Base-by-base conservation (phyloP, 1,140 invertebrate species). In the Batillaria attramentaria region DNA sequence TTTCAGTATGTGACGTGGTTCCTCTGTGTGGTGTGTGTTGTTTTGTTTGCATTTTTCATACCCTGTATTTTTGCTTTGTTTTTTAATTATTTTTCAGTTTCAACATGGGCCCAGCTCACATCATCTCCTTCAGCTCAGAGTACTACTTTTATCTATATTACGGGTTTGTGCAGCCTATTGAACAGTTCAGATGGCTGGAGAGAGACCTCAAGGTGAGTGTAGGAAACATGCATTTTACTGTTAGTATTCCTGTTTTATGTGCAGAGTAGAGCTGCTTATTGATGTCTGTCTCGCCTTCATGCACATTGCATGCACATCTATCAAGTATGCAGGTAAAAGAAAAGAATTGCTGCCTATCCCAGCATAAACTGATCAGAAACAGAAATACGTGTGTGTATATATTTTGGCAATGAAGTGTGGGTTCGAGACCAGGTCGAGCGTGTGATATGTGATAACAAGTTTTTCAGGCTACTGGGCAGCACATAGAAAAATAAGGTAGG, bases 91-190 rank as follows among this genome's bases (percentile, higher is more conserved):
- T 77, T 86, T 90, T 80, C 84, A 92, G 92, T 80, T 91, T 92
- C 77, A 94, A 99, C 89, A 89, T 99, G 80, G 98, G 98, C 0
- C 96, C 96, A 13, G 94, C 96, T 16, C 98, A 99, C 81, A 79
- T 91, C 28, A 87, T 91, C 60, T 95, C 94, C 16, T 94, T 99
- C 76, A 97, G 96, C 77, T 99, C 98, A 0, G 98, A 99, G 92
- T 95, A 95, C 81, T 99, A 99, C 89, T 99, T 98, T 90, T 99
- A 95, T 89, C 16, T 84, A 18, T 75, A 97, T 81, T 98, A 96
- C 90, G 97, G 97, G 6, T 87, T 96, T 24, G 60, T 76, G 41
- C 95, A 96, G 85, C 94, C 95, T 84, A 88, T 98, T 16, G 94
- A 94, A 81, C 98, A 99, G 90, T 99, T 95, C 88, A 92, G 86